Evolutionary conservation across 2,888 invertebrate species (phyloP), one percentile per base, ranked within the genome.

Genomic region (Rhagium mordax): DNA sequence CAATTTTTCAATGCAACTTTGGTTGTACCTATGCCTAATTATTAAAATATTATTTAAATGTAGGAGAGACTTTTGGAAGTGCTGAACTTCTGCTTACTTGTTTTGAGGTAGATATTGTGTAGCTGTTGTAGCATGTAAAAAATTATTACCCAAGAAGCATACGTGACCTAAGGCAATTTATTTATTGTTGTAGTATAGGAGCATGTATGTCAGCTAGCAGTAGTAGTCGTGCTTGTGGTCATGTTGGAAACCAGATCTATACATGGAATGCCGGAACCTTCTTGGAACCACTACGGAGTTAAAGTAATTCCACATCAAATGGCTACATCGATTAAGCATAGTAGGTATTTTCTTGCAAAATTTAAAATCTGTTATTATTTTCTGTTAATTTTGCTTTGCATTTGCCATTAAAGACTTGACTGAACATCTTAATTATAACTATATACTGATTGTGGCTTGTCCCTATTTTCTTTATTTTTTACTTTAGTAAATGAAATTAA

Each of bases 211-310:
- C 81, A 80, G 80, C 83, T 84, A 85, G 83, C 82, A 81, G 81
- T 83, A 81, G 80, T 74, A 81, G 83, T 84, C 81, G 82, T 82
- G 81, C 81, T 85, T 84, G 89, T 89, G 90, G 91, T 90, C 91
- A 92, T 92, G 92, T 91, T 92, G 91, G 92, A 92, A 89, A 91
- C 92, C 90, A 91, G 93, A 90, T 93, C 93, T 86, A 90, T 91
- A 89, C 93, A 93, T 89, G 92, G 92, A 90, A 92, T 92, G 89
- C 90, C 90, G 86, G 93, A 93, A 79, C 85, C 89, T 89, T 90
- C 91, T 90, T 91, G 92, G 91, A 86, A 84, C 84, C 87, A 85
- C 85, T 88, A 86, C 85, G 86, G 87, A 78, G 82, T 84, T 79
- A 87, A 86, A 84, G 85, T 86, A 74, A 82, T 87, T 72, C 85